phyloP scores from a whole-genome alignment of 1,140 invertebrate genomes.

The Diabrotica undecimpunctata region DNA sequence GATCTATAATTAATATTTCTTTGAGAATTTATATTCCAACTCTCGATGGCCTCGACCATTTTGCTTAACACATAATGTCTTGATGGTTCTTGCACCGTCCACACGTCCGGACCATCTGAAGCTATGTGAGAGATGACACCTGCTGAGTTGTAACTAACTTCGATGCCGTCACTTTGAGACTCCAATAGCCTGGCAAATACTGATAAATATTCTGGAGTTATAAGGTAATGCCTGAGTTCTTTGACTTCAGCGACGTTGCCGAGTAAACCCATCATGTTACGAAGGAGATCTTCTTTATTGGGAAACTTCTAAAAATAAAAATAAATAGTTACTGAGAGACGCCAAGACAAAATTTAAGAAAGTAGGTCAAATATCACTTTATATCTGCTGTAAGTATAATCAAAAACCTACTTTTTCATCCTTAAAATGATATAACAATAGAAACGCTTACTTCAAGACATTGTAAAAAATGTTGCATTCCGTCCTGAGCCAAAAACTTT shows the following conservation, averaged over 20 bases:
- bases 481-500: conserved; percentile 79
- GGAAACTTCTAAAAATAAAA: conserved; percentile 68
- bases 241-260: conserved; percentile 96
- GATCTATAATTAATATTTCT: conserved; percentile 97
- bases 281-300: conserved; percentile 79
- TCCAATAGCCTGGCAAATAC: conserved; percentile 84
- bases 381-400: too few relatives aligned
- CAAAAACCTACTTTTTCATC: too few relatives aligned
- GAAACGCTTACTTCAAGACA: conserved; percentile 69
- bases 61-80: conserved; percentile 70
- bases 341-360: too few relatives aligned
- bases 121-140: conserved; percentile 94
- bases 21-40: conserved; percentile 82
- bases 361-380: too few relatives aligned
- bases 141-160: conserved; percentile 95
- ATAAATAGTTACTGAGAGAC: background rate
- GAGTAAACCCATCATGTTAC: conserved; percentile 95
- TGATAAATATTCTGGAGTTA: conserved; percentile 78
- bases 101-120: conserved; percentile 81
- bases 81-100: conserved; percentile 70
- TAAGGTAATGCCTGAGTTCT: conserved; percentile 75
- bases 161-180: conserved; percentile 88
- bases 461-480: conserved; percentile 81
- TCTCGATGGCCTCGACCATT: conserved; percentile 77
- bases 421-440: too few relatives aligned